Percentiles rank a stretch among this genome's conserved stretches.
Conservation (phyloP, 2,888 invertebrate genomes). For the Tachina grossa region DNA sequence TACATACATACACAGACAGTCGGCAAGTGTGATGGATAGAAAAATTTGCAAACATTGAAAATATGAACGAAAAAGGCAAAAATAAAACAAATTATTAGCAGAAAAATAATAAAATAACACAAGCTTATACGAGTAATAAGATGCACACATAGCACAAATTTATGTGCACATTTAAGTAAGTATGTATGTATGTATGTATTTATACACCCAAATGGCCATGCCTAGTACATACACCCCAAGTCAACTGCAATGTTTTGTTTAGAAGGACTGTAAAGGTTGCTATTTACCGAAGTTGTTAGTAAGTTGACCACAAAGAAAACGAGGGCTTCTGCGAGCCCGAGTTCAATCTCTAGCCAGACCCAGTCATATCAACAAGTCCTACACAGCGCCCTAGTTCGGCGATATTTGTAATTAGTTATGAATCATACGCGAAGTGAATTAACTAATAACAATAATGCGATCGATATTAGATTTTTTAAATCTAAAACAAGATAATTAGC, state of each 20-base stretch:
- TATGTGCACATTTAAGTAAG: background rate
- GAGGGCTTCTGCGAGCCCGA: no score
- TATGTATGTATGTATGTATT: background rate
- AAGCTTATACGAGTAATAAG: conserved; percentile 47
- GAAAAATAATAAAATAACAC: conserved; percentile 30
- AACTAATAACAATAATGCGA: no score
- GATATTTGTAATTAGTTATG: no score
- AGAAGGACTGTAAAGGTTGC: no score
- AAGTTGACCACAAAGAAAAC: no score
- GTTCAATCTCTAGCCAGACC: no score
- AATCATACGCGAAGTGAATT: no score
- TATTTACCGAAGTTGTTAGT: no score
- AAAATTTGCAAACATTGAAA: conserved; percentile 52
- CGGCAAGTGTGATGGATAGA: conserved; percentile 28
- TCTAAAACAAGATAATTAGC: no score
- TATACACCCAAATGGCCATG: background rate
- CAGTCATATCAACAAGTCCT: no score
- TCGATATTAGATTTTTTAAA: no score
- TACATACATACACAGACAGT: background rate
- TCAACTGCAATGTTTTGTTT: background rate
- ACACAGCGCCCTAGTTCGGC: no score
- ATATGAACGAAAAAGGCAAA: conserved; percentile 14
- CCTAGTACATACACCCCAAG: background rate
- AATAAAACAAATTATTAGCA: conserved; percentile 32
- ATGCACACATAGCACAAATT: background rate